Evolutionary conservation across 2,888 invertebrate genomes (phyloP).

Genomic region (Melipona beecheii): DNA sequence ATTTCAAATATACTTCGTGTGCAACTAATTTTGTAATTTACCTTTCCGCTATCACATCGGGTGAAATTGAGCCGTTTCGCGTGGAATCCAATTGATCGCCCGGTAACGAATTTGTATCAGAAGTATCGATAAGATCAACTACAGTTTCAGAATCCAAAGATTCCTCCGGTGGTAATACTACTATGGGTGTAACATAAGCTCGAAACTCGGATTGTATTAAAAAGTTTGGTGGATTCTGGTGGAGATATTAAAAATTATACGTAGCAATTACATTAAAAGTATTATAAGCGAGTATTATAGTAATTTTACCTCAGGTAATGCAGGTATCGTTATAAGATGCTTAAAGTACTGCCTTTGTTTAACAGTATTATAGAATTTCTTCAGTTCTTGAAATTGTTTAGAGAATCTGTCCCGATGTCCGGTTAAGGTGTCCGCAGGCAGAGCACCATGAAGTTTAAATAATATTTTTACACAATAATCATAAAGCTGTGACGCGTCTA

Average conservation of each 20-base stretch:
- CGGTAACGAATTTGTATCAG: constrained; percentile 85
- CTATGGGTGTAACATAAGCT: constrained; percentile 97
- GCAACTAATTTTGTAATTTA: constrained; percentile 59
- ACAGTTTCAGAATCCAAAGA: constrained; percentile 86
- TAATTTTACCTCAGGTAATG: constrained; percentile 91
- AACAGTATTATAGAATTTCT: constrained; percentile 96
- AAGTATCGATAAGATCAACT: constrained; percentile 89
- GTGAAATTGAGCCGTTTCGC: constrained; percentile 84
- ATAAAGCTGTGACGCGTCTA: constrained; percentile 98
- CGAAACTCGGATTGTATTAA: constrained; percentile 95
- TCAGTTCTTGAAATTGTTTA: constrained; percentile 94
- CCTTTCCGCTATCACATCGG: constrained; percentile 85
- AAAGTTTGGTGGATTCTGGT: constrained; percentile 96
- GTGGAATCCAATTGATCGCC: constrained; percentile 79
- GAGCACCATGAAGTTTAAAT: constrained; percentile 95
- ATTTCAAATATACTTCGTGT: neutral
- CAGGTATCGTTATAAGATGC: constrained; percentile 96
- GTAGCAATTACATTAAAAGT: neutral
- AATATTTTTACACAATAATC: constrained; percentile 98
- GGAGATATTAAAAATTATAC: neutral
- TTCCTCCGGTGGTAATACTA: constrained; percentile 90
- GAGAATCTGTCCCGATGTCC: constrained; percentile 96
- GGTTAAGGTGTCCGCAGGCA: constrained; percentile 94
- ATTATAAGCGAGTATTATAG: neutral
- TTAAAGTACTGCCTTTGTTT: constrained; percentile 98